Conservation (phyloP, 2,888 invertebrate species). For the Scrobipalpa atriplicella region DNA sequence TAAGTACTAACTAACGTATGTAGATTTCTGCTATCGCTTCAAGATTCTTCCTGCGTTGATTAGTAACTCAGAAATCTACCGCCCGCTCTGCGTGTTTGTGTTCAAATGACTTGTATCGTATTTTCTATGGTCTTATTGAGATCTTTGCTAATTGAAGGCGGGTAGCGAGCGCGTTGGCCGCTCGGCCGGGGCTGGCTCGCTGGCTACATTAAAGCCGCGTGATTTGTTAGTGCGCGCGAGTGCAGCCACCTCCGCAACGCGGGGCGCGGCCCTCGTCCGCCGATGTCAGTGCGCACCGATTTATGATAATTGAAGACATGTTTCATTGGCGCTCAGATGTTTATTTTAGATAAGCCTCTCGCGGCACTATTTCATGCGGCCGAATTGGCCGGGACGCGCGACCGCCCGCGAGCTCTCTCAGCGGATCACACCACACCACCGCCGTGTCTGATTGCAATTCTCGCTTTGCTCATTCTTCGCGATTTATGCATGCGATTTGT, state of each 20-base stretch:
- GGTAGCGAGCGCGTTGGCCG: constrained; percentile 14
- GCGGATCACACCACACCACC: constrained; percentile 46
- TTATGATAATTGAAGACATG: constrained; percentile 83
- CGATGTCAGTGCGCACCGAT: constrained; percentile 75
- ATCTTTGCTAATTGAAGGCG: constrained; percentile 22
- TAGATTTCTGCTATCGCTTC: background rate
- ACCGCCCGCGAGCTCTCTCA: constrained; percentile 68
- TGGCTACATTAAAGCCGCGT: constrained; percentile 39
- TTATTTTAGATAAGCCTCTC: constrained; percentile 81
- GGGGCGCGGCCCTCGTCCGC: constrained; percentile 70
- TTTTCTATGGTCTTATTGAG: constrained; percentile 10
- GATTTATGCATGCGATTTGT: constrained; percentile 70
- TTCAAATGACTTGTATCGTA: constrained; percentile 9
- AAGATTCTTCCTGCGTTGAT: background rate
- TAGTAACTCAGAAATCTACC: background rate
- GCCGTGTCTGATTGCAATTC: constrained; percentile 69
- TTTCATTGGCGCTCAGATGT: constrained; percentile 80
- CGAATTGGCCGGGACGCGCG: constrained; percentile 72
- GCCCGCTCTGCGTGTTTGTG: too few species aligned
- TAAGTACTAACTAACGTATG: too few species aligned
- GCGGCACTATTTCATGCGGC: constrained; percentile 79
- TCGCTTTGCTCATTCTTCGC: constrained; percentile 64
- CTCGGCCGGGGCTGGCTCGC: background rate
- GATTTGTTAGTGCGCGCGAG: constrained; percentile 60
- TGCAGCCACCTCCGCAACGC: constrained; percentile 52